Evolutionary conservation across 2,888 invertebrate genomes (phyloP), one percentile per base, ranked within the genome.

Genomic region (Toxonevra muliebris): DNA sequence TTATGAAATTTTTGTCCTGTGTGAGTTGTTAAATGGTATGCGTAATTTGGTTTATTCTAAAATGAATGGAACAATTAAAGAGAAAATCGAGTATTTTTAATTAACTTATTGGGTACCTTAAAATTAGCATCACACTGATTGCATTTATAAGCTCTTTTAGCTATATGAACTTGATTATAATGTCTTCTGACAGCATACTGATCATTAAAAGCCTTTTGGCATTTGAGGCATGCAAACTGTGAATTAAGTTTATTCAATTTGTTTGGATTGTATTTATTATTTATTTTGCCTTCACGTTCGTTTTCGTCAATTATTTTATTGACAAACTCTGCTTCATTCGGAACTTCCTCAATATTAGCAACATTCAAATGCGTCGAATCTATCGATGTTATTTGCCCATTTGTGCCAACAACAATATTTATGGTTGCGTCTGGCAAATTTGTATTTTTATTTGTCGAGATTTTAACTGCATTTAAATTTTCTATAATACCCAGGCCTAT

Each of bases 191-290:
- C 85, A 63, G 93, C 85, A 79, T 91, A 91, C 72, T 90, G 90
- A 81, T 92, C 92, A 74, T 90, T 90, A 86, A 94, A 95, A 66
- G 88, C 86, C 82, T 92, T 93, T 61, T 89, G 88, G 83, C 94
- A 94, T 77, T 91, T 90, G 77, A 88, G 88, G 82, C 94, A 94
- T 48, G 91, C 90, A 82, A 60, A 66, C 30, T 30, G 30, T 30
- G 30, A 30, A 30, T 7, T 30, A 30, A 30, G 30, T 30, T 30
- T 30, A 2, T 30, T 30, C 7, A 30, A 30, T 4, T 30, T 7
- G 2, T 30, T 7, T 30, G 30, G 30, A 30, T 30, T 30, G 30
- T 7, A n/a, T n/a, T n/a, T n/a, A n/a, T n/a, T n/a, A n/a, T n/a
- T n/a, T n/a, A n/a, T 58, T 43, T 9, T 12, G 15, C 17, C 30